Evolutionary conservation across 2,888 invertebrate genomes (phyloP), one percentile per base, ranked within the genome.

Genomic region (Drosophila putrida): DNA sequence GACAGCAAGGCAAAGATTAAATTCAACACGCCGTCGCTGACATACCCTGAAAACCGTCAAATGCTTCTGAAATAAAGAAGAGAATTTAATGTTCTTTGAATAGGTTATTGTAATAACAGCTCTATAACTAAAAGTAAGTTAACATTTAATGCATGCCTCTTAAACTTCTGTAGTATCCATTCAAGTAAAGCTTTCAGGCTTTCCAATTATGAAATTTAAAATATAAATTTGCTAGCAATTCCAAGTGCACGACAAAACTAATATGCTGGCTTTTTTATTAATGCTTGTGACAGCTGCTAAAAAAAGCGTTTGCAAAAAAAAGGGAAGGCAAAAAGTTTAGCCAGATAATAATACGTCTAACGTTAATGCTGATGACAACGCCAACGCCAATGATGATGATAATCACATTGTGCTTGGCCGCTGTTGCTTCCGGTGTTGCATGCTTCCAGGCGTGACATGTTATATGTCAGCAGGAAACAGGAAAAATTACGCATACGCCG

Each of bases 311-410:
- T 35, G 41, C 28, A 57, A 41, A 46, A 35, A 44, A 46, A 58
- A 20, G 55, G 49, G 50, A 51, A 31, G 63, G 57, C 44, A 55
- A 51, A 59, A 65, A 63, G 61, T 53, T 71, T 49, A 60, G 69
- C 33, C 51, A 63, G 71, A 71, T 80, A 62, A 82, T 85, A 82
- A 73, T 80, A 71, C 36, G 70, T 83, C 77, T 82, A 69, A 71
- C 71, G 80, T 55, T 85, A 88, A 80, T 74, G 80, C 78, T 85
- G 81, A 77, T 82, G 86, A 74, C 75, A 74, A 58, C 53, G 63
- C 11, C 55, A 60, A 43, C 38, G 31, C 38, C 53, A 61, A 58
- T 49, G 64, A 61, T 60, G 63, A 71, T 66, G 44, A 68, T 76
- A 66, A 78, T 51, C 44, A 13, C 31, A 57, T 53, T 75, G 63